Base-by-base conservation (phyloP, 2,797 vertebrate species). In the Bradypus variegatus region DNA sequence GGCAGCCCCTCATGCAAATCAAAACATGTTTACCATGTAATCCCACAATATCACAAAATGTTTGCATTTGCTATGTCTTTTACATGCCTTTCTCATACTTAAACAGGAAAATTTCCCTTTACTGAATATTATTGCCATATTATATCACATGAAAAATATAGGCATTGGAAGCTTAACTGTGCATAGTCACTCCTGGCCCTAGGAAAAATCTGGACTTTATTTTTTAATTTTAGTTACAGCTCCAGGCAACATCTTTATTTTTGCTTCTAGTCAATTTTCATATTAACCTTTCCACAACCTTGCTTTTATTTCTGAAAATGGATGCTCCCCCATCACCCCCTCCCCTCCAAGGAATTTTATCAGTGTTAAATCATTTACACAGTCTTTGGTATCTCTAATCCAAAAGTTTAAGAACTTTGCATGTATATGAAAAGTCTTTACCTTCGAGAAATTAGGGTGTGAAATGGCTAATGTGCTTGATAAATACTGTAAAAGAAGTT, bases 11-110 rank as follows among this genome's bases (percentile, higher is more conserved):
- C 64, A 84, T 60, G 36, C 86, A 94, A 94, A 95, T 93, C n/a
- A 84, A 94, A 96, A 93, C n/a, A 85, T 90, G 86, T 88, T 95
- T 95, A 78, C 72, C 23, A 55, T 65, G 36, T 82, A 76, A 72
- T 93, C 69, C 85, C 19, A 38, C 60, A 90, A 64, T n/a, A 90
- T 81, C 80, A 90, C 87, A 78, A 92, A 91, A 83, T 94, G 77
- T 91, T 92, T 90, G 79, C 33, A 91, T 90, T 93, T 95, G 79
- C 65, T 79, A 75, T 86, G 31, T 48, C 76, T 88, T 92, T 94
- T 80, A 90, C 31, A 79, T 75, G 76, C 16, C 18, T 92, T 93
- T 92, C 91, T 92, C 65, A 89, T 45, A 81, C 33, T 89, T 72
- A 62, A 90, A 76, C 0, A 78, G 62, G 70, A 88, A 90, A 93